Evolutionary conservation across 2,888 invertebrate genomes (phyloP).

Genomic region (Leucophora obtusa): DNA sequence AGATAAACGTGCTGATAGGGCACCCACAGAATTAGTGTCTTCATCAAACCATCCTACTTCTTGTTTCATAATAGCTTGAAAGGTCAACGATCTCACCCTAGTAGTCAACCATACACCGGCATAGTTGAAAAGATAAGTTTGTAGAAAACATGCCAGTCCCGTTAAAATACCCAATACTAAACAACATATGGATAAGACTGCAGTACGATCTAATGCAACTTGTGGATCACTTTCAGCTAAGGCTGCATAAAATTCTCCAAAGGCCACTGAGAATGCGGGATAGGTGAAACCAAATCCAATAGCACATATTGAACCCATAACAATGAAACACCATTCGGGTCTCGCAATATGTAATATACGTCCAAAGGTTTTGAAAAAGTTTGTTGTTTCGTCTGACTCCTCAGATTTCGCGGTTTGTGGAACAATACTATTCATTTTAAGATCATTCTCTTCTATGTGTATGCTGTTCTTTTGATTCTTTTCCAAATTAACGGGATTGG

Average conservation of each 20-base stretch:
- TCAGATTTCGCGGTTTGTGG: not conserved
- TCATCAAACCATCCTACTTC: conserved; percentile 88
- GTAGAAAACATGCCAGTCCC: conserved; percentile 84
- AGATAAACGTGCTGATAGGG: conserved; percentile 84
- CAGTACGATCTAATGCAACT: conserved; percentile 81
- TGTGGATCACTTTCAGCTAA: conserved; percentile 82
- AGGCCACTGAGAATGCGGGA: conserved; percentile 87
- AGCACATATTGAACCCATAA: conserved; percentile 83
- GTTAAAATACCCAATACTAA: conserved; percentile 83
- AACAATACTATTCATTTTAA: conserved; percentile 42
- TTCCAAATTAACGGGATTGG: conserved; percentile 74
- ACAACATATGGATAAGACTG: conserved; percentile 83
- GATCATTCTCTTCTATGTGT: conserved; percentile 71
- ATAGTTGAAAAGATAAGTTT: conserved; percentile 86
- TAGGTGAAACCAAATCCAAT: conserved; percentile 85
- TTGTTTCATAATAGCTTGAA: conserved; percentile 84
- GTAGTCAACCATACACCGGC: conserved; percentile 88
- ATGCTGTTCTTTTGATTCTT: conserved; percentile 75
- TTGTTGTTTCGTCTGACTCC: conserved; percentile 74
- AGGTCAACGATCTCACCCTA: conserved; percentile 81
- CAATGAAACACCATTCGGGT: conserved; percentile 84
- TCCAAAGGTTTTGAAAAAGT: conserved; percentile 75
- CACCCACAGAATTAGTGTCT: conserved; percentile 84
- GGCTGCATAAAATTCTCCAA: conserved; percentile 88
- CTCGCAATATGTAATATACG: conserved; percentile 83